Percentiles rank a stretch among this genome's conserved stretches.
Conservation (phyloP, 2,797 vertebrate species). For the Intellagama lesueurii region DNA sequence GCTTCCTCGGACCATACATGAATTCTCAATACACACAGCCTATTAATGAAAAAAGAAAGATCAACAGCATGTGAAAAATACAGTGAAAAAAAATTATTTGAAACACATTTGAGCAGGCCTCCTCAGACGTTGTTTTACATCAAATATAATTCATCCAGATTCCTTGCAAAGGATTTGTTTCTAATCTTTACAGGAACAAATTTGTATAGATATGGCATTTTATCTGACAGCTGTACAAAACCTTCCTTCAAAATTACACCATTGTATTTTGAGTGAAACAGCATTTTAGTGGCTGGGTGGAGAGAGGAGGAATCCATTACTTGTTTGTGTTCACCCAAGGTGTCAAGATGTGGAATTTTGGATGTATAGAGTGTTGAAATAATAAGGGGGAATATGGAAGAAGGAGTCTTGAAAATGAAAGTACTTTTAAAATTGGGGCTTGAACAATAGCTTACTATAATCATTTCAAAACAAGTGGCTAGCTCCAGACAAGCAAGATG, state of each 20-base stretch:
- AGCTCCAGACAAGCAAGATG: too few species aligned
- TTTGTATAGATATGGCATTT: neutral
- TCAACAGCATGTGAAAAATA: neutral
- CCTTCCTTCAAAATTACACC: neutral
- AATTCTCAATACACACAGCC: conserved; percentile 96
- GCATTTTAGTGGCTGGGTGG: neutral
- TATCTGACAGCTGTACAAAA: neutral
- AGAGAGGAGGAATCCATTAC: neutral
- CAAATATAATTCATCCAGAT: neutral
- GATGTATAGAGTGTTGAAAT: neutral
- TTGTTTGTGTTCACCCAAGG: neutral
- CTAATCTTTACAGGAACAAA: neutral
- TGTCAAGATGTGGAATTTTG: neutral
- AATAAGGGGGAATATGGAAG: too few species aligned
- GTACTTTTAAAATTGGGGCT: too few species aligned
- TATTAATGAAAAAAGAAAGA: conserved; percentile 67
- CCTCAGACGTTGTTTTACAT: neutral
- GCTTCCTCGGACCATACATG: conserved; percentile 94
- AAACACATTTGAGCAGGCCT: neutral
- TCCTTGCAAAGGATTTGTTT: neutral
- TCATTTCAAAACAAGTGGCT: too few species aligned
- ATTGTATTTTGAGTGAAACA: neutral
- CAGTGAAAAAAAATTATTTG: neutral
- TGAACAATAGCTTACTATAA: too few species aligned
- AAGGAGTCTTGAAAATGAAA: too few species aligned